These are phyloP conservation scores for Alethe castanea DNA, from an alignment of 2,113 vertebrate species.

Conservation along the genomic window DNA sequence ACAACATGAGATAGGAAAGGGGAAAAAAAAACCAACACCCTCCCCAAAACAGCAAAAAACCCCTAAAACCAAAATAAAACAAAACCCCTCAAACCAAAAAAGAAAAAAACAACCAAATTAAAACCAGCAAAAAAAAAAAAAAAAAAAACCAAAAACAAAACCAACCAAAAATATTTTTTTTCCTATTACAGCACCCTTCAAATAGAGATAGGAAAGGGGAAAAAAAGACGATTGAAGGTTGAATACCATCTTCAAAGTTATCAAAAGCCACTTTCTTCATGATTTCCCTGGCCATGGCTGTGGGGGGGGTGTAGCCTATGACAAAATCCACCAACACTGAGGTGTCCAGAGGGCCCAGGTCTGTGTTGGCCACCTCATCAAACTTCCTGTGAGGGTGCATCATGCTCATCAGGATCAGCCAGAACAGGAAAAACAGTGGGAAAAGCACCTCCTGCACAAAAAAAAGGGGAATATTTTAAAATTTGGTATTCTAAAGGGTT, in stretches of 20 bases:
- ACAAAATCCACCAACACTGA: slow-evolving; percentile 52
- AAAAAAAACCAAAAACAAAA: no score
- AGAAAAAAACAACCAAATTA: no score
- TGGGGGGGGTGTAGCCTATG: slow-evolving; percentile 70
- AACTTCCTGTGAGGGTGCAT: slow-evolving; percentile 77
- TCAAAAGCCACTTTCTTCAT: slow-evolving; percentile 74
- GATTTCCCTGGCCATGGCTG: slow-evolving; percentile 38
- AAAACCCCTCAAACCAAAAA: no score
- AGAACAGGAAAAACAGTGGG: slow-evolving; percentile 77
- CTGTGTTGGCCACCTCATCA: slow-evolving; percentile 44
- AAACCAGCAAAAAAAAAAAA: no score
- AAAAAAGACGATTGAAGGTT: neutral
- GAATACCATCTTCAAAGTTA: slow-evolving; percentile 71
- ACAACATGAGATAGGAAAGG: fast-evolving
- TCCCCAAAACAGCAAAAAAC: no score
- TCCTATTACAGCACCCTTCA: neutral
- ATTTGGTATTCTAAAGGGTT: neutral
- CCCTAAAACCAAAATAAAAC: no score
- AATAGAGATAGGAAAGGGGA: neutral
- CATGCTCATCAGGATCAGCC: slow-evolving; percentile 79
- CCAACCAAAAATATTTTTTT: no score
- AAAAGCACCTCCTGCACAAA: slow-evolving; percentile 73
- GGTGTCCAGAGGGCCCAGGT: slow-evolving; percentile 65
- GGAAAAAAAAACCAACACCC: no score
- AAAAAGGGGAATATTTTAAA: neutral